A percentile compares a stretch with the other conserved stretches of the same genome.
phyloP scores from a whole-genome alignment of 2,113 vertebrate genomes.

The Empidonax traillii region DNA sequence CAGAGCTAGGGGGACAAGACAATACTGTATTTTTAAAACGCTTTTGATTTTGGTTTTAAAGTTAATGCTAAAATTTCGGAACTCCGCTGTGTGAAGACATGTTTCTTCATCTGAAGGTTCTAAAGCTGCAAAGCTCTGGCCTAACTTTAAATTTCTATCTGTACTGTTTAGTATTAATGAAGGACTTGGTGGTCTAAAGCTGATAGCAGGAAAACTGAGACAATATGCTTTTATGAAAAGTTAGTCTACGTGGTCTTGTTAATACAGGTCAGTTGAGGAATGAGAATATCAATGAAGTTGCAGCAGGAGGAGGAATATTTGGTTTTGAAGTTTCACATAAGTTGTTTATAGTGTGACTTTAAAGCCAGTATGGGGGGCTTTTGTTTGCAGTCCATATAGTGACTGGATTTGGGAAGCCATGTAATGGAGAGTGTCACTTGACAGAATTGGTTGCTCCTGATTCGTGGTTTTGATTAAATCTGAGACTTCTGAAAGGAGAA shows the following conservation, averaged over 20 bases:
- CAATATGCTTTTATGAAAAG: neutral
- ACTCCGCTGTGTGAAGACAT: neutral
- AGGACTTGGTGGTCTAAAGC: neutral
- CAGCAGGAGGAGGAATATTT: neutral
- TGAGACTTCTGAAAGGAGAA: neutral
- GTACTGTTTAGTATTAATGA: neutral
- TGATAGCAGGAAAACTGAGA: neutral
- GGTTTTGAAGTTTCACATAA: neutral
- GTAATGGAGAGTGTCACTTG: neutral
- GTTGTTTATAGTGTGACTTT: neutral
- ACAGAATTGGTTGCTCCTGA: neutral
- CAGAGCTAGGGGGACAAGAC: neutral
- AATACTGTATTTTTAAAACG: neutral
- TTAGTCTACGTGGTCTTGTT: neutral
- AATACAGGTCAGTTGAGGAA: neutral
- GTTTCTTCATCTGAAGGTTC: neutral
- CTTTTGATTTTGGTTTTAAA: neutral
- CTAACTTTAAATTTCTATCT: neutral
- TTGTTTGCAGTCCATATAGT: neutral
- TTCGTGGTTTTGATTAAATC: neutral
- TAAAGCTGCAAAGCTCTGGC: neutral
- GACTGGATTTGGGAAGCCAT: neutral
- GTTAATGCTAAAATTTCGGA: neutral
- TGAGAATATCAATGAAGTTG: neutral
- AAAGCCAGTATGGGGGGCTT: neutral